These are phyloP conservation scores for Leptodactylus fallax DNA, from an alignment of 2,797 vertebrate species.

Conservation along the genomic window DNA sequence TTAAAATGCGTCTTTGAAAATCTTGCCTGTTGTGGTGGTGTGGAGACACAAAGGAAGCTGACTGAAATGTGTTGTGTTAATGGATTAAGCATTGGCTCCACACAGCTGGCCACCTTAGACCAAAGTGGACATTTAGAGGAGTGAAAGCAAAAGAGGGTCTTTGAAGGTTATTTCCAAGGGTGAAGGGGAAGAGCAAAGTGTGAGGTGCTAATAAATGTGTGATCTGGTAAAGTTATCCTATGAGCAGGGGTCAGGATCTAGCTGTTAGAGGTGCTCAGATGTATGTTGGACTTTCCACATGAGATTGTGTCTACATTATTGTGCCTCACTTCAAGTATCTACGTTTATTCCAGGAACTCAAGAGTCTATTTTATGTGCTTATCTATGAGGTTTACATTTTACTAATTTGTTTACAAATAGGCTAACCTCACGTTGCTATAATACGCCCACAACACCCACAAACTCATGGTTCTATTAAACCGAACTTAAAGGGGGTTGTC, in stretches of 20 bases:
- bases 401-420: no score
- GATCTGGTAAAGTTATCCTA: conserved; percentile 8
- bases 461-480: no score
- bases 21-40: background rate
- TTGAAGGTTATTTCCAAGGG: conserved; percentile 35
- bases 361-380: no score
- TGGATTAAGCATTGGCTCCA: conserved; percentile 20
- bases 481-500: no score
- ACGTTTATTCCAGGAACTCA: background rate
- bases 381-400: no score
- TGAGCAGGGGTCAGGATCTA: conserved; percentile 10
- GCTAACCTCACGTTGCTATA: no score
- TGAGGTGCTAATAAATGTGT: conserved; percentile 17
- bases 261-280: background rate
- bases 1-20: conserved; percentile 39
- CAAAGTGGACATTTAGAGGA: background rate
- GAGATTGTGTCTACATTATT: background rate
- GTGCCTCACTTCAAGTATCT: background rate
- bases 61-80: conserved; percentile 33
- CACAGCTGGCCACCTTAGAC: conserved; percentile 45
- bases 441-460: no score
- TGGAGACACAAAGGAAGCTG: conserved; percentile 22
- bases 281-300: background rate
- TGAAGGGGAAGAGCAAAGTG: background rate
- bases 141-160: background rate